Conservation (phyloP, 2,888 invertebrate species). For the Troides aeacus region DNA sequence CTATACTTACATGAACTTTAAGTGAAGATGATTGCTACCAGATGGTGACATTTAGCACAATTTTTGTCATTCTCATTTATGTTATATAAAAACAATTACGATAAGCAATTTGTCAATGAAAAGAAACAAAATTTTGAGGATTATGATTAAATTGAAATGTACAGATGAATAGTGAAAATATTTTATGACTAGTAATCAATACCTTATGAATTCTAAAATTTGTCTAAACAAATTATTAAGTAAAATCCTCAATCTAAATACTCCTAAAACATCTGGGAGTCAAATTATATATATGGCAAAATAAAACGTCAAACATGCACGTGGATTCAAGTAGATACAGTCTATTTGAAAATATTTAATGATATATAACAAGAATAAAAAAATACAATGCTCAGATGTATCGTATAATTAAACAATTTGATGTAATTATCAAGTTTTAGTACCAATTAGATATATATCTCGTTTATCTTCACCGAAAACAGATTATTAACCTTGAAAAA, state of each 20-base stretch:
- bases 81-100: background rate
- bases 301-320: background rate
- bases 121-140: too few species aligned
- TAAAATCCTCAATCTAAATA: too few species aligned
- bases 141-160: too few species aligned
- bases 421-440: constrained; percentile 46
- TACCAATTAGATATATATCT: constrained; percentile 57
- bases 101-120: too few species aligned
- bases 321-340: background rate
- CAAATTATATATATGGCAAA: too few species aligned
- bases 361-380: constrained; percentile 11
- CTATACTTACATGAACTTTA: background rate
- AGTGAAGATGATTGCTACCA: background rate
- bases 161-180: too few species aligned
- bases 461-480: constrained; percentile 47
- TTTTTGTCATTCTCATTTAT: background rate
- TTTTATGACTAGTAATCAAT: too few species aligned
- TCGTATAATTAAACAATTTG: constrained; percentile 28
- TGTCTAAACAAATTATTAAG: too few species aligned
- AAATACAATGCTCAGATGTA: constrained; percentile 17
- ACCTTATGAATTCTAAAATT: too few species aligned
- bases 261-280: too few species aligned
- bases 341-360: constrained; percentile 6
- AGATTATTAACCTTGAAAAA: constrained; percentile 48
- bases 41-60: background rate